Conservation (phyloP, 92 coral and sea anemone species). For the Nematostella vectensis region DNA sequence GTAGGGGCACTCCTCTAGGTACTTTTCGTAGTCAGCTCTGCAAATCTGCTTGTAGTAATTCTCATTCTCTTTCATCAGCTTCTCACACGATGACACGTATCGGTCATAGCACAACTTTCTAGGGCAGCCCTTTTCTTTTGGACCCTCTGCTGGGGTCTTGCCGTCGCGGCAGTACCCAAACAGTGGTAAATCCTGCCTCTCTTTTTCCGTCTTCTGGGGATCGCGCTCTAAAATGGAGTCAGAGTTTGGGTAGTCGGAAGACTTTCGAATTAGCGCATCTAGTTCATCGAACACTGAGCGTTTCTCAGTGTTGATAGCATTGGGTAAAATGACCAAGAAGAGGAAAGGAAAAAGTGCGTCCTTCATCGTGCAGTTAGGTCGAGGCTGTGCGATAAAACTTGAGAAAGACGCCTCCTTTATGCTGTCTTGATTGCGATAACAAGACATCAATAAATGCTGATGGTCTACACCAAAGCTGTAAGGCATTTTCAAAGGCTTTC, state of each 20-base stretch:
- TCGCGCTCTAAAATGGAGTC: neutral
- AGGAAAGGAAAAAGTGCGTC: no score
- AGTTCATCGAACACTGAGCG: no score
- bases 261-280: no score
- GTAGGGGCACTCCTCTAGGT: neutral
- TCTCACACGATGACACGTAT: neutral
- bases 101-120: neutral
- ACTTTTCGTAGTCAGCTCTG: neutral
- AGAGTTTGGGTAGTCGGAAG: no score
- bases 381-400: no score
- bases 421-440: no score
- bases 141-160: slow-evolving; percentile 1
- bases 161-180: slow-evolving; percentile 2
- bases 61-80: neutral
- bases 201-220: neutral
- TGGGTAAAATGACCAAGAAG: no score
- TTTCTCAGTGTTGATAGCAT: no score
- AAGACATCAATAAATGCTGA: slow-evolving; percentile 1
- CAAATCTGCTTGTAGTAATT: neutral
- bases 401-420: no score
- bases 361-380: no score
- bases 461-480: no score
- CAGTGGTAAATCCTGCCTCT: neutral
- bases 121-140: neutral
- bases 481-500: no score